Base-by-base conservation (phyloP, 2,113 vertebrate species). In the Lynx canadensis region DNA sequence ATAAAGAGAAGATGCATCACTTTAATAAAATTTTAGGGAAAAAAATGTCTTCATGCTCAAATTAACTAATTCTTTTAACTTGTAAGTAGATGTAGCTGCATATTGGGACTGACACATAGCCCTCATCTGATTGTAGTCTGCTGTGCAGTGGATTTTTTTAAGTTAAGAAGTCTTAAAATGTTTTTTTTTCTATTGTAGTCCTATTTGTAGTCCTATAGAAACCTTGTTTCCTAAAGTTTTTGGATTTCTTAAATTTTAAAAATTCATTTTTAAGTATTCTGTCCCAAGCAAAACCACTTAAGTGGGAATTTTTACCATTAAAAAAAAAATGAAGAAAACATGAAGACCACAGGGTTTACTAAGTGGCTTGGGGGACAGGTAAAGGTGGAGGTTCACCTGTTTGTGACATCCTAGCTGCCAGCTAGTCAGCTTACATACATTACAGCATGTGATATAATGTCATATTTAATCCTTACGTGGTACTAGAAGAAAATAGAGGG, bases 201-300 rank as follows among this genome's bases (percentile, higher is more conserved):
- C 45, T 83, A 83, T 96, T 79, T 87, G 18, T 89, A 83, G 21
- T 45, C 45, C 45, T 9, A 45, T 45, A 45, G 45, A 45, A 45
- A 45, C 45, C 45, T 45, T 45, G 45, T 45, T 45, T 45, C 45
- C n/a, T 83, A 36, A 80, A 63, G 41, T 66, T 87, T 92, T 25
- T 7, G 12, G 25, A 8, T 79, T 88, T 63, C 36, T 97, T 94
- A 92, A 81, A 84, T 96, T 86, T 7, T 74, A 76, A 95, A 96
- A 74, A 23, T 25, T 80, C 6, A 68, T 71, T 86, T 96, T 71
- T 23, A 86, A 90, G 88, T 90, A 27, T 83, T 95, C 41, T 50
- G 7, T 81, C 8, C 80, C 80, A 65, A 66, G 41, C 3, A 73
- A 91, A 97, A 83, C 21, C 18, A 57, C 19, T 85, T 65, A 60